Conservation (phyloP, 2,113 vertebrate species). For the Lophochroa leadbeateri region DNA sequence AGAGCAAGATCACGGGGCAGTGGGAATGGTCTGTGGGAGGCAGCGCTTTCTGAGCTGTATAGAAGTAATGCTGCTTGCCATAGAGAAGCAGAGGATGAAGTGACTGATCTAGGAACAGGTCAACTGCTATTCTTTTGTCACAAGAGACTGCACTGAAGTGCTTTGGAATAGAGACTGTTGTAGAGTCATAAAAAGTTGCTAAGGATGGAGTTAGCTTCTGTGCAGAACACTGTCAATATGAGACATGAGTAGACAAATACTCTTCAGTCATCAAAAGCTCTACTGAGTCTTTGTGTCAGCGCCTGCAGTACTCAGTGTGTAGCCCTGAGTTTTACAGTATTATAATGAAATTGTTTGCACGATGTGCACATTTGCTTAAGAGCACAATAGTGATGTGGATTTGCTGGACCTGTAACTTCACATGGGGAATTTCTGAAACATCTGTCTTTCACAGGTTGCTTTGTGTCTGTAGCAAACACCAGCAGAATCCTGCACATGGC, state of each 20-base stretch:
- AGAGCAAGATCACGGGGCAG: background rate
- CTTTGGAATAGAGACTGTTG: slow-evolving; percentile 1
- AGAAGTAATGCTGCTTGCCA: background rate
- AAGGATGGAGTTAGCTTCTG: background rate
- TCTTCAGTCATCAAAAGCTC: background rate
- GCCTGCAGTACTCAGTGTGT: background rate
- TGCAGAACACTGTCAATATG: background rate
- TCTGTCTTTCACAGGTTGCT: background rate
- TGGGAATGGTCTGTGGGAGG: background rate
- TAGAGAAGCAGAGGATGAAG: background rate
- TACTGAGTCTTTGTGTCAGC: background rate
- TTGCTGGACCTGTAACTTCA: background rate
- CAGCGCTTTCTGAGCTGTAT: background rate
- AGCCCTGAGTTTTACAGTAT: background rate
- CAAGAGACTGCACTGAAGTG: background rate
- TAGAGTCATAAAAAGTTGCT: background rate
- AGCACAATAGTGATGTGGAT: background rate
- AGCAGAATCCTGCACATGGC: background rate
- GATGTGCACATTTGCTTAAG: background rate
- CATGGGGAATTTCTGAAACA: background rate
- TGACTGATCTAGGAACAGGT: background rate
- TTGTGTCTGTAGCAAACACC: background rate
- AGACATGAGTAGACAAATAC: background rate
- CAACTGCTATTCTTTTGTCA: background rate
- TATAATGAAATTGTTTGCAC: background rate